These are phyloP conservation scores for Plutomurus gul DNA, from an alignment of 1,140 invertebrate genomes.

Conservation along the genomic window DNA sequence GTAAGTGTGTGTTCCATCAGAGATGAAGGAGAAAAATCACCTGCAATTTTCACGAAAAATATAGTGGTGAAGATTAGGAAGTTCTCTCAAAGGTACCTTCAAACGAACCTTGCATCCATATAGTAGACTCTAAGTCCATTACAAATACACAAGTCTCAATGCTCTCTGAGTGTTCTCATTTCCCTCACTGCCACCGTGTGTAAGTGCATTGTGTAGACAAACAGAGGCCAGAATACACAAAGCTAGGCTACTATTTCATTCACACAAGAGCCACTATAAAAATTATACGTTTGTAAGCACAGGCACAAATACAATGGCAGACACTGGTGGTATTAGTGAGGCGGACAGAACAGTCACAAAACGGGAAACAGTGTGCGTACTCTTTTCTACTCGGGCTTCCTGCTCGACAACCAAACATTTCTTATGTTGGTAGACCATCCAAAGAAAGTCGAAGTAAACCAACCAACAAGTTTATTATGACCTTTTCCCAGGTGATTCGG, in stretches of 20 bases:
- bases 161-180: not conserved
- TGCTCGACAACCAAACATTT: not conserved
- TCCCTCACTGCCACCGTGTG: not conserved
- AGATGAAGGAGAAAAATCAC: constrained; percentile 52
- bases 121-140: too few relatives aligned
- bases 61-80: constrained; percentile 21
- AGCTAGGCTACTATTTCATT: not conserved
- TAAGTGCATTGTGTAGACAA: not conserved
- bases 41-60: constrained; percentile 44
- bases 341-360: too few relatives aligned
- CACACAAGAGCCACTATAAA: not conserved
- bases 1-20: constrained; percentile 49
- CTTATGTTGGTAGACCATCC: not conserved
- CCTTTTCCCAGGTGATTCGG: constrained; percentile 29
- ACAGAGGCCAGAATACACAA: not conserved
- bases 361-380: too few relatives aligned
- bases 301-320: too few relatives aligned
- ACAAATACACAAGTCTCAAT: not conserved
- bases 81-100: constrained; percentile 30
- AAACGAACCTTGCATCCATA: constrained; percentile 12
- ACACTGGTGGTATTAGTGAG: too few relatives aligned
- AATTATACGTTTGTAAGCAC: constrained; percentile 1
- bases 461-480: constrained; percentile 43
- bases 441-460: not conserved
- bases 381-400: too few relatives aligned